phyloP scores from a whole-genome alignment of 2,888 invertebrate genomes.

The Aleiodes testaceus region DNA sequence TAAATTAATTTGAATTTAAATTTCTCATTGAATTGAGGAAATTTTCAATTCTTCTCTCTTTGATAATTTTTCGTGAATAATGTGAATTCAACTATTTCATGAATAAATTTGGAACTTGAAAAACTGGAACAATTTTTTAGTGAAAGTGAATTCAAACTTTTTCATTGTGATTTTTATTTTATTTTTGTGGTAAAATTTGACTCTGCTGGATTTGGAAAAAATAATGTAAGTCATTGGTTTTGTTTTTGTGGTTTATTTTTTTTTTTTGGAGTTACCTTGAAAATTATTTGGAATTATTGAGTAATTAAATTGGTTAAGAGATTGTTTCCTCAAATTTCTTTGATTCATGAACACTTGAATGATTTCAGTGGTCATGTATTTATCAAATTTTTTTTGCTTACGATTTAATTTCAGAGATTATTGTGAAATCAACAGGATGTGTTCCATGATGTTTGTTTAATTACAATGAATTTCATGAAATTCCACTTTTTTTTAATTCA shows the following conservation, averaged over 20 bases:
- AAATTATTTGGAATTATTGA: not conserved
- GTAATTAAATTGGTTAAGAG: not conserved
- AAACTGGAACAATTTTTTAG: conserved; percentile 17
- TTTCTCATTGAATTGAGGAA: too few relatives aligned
- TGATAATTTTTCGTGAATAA: not conserved
- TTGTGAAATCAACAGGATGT: too few relatives aligned
- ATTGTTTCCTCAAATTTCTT: not conserved
- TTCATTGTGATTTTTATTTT: conserved; percentile 1
- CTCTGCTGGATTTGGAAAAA: conserved; percentile 2
- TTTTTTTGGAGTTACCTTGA: not conserved
- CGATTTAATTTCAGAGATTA: not conserved
- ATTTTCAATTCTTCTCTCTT: too few relatives aligned
- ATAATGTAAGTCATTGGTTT: not conserved
- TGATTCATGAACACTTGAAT: not conserved
- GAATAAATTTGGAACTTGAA: conserved; percentile 23
- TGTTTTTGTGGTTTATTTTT: not conserved
- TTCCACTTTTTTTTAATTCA: too few relatives aligned
- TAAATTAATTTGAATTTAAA: too few relatives aligned
- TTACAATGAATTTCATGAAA: too few relatives aligned
- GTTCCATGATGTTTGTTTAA: too few relatives aligned
- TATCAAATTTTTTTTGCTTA: not conserved
- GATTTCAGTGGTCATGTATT: not conserved
- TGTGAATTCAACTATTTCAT: conserved; percentile 20
- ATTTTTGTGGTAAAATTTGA: conserved; percentile 10
- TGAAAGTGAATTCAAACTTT: conserved; percentile 15